These are phyloP conservation scores for Thunnus albacares DNA, from an alignment of 2,797 vertebrate genomes.

Conservation along the genomic window DNA sequence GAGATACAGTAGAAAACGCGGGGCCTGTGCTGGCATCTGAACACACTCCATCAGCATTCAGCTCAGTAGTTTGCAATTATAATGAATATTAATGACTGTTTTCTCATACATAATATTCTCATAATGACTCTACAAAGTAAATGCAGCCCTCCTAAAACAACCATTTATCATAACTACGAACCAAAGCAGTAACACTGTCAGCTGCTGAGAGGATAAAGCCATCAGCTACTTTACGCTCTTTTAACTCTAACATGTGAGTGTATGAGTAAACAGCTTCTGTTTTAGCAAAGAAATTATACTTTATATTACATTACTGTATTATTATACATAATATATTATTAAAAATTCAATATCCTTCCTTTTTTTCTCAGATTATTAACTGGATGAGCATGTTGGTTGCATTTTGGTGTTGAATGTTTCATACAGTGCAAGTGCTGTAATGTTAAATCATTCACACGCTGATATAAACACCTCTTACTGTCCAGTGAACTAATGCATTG, in stretches of 20 bases:
- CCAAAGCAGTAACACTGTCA: conserved; percentile 81
- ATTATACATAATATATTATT: conserved; percentile 4
- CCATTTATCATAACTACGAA: conserved; percentile 86
- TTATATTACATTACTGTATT: conserved; percentile 1
- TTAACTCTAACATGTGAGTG: conserved; percentile 57
- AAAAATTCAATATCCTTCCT: conserved; percentile 13
- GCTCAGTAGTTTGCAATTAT: conserved; percentile 83
- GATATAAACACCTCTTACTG: conserved; percentile 88
- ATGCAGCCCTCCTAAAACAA: conserved; percentile 84
- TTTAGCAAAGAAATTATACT: conserved; percentile 22
- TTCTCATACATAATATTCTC: conserved; percentile 87
- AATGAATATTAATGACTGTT: conserved; percentile 88
- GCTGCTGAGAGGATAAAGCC: conserved; percentile 70
- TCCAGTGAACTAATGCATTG: conserved; percentile 92
- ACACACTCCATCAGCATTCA: conserved; percentile 84
- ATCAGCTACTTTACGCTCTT: conserved; percentile 66
- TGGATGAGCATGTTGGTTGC: neutral
- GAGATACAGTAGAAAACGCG: conserved; percentile 64
- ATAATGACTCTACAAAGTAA: conserved; percentile 87
- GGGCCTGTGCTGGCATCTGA: conserved; percentile 60
- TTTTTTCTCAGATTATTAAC: conserved; percentile 3
- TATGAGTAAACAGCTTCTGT: conserved; percentile 26
- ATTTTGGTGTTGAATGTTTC: neutral
- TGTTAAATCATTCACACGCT: conserved; percentile 86
- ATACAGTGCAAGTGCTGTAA: neutral